Conservation (phyloP, 1,140 invertebrate species). For the Cherax quadricarinatus region DNA sequence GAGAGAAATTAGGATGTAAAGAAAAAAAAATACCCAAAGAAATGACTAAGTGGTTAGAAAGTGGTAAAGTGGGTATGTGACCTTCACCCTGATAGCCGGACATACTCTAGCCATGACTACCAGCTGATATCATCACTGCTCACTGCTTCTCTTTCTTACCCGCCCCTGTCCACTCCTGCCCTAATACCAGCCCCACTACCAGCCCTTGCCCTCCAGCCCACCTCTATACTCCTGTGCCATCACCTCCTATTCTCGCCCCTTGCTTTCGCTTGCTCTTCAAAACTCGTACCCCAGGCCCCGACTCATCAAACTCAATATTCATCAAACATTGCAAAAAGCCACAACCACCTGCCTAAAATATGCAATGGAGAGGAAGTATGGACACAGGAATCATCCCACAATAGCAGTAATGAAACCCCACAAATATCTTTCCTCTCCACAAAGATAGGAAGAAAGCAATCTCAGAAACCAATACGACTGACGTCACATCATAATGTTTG, state of each 20-base stretch:
- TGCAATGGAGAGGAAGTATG: too few species aligned
- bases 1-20: too few species aligned
- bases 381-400: not conserved
- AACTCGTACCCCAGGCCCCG: not conserved
- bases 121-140: too few species aligned
- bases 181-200: not conserved
- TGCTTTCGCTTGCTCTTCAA: too few species aligned
- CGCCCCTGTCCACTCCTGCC: not conserved
- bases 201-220: not conserved
- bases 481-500: too few species aligned
- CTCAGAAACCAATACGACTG: too few species aligned
- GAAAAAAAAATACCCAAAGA: too few species aligned
- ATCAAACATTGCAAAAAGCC: too few species aligned
- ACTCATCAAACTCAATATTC: not conserved
- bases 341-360: too few species aligned
- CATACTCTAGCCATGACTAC: not conserved
- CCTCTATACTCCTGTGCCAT: not conserved
- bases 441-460: too few species aligned
- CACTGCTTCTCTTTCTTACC: not conserved
- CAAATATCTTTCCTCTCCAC: not conserved
- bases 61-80: not conserved
- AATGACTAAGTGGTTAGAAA: too few species aligned
- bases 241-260: not conserved
- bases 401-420: too few species aligned
- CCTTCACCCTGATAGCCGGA: constrained; percentile 13